Evolutionary conservation across 2,113 vertebrate genomes (phyloP).

Genomic region (Mobula hypostoma): DNA sequence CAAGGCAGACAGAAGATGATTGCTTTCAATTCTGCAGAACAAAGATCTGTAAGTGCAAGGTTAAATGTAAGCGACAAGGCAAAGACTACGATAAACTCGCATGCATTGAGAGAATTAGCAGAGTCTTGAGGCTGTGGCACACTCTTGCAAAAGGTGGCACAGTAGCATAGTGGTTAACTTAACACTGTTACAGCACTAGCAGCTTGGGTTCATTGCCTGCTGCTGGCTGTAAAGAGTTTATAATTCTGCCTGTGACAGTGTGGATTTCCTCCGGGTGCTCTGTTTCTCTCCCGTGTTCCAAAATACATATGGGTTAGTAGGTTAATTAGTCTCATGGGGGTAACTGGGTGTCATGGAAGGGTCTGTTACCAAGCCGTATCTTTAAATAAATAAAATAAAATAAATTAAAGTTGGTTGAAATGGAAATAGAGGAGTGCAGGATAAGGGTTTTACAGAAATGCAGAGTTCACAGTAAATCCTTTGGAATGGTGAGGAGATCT

Average conservation of each 20-base stretch:
- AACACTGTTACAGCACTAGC: too few species aligned
- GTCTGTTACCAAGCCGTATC: too few species aligned
- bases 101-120: background rate
- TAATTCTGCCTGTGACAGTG: too few species aligned
- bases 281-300: too few species aligned
- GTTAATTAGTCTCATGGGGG: too few species aligned
- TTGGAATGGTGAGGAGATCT: background rate
- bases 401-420: background rate
- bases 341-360: too few species aligned
- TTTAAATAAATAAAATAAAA: too few species aligned
- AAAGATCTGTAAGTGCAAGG: background rate
- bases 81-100: background rate
- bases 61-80: background rate
- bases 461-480: background rate
- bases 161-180: too few species aligned
- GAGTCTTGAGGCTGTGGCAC: background rate
- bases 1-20: background rate
- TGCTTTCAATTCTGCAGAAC: background rate
- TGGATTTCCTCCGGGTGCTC: too few species aligned
- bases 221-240: too few species aligned
- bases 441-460: background rate
- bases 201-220: too few species aligned
- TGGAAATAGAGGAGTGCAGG: background rate
- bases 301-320: too few species aligned
- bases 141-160: background rate